Evolutionary conservation across 2,113 vertebrate genomes (phyloP).

Genomic region (Chiloscyllium plagiosum): DNA sequence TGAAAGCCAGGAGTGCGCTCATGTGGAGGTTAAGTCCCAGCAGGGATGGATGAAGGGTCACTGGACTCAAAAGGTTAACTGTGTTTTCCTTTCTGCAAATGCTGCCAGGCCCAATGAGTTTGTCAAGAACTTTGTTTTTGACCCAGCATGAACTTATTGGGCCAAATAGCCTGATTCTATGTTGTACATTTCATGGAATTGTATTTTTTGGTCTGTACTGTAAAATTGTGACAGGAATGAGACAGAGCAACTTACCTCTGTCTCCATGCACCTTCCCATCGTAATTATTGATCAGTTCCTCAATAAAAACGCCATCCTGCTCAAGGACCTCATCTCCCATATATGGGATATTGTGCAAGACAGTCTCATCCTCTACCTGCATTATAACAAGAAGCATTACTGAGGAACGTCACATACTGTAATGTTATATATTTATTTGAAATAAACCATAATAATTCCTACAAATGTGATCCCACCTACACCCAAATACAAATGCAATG

Average conservation of each 20-base stretch:
- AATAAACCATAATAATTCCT: not conserved
- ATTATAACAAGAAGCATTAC: conserved; percentile 37
- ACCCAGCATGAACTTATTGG: no score
- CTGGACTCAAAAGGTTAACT: no score
- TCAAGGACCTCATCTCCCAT: conserved; percentile 97
- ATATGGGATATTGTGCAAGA: conserved; percentile 96
- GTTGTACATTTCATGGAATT: not conserved
- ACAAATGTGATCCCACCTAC: not conserved
- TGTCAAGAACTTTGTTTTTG: no score
- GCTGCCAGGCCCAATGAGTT: no score
- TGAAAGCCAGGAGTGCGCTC: no score
- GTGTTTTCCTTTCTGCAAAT: no score
- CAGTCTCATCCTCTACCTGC: conserved; percentile 95
- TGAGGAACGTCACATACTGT: not conserved
- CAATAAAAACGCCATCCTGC: conserved; percentile 94
- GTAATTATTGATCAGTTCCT: conserved; percentile 96
- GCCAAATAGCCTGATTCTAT: no score
- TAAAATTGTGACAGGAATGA: not conserved
- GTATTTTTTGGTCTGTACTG: not conserved
- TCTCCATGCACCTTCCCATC: conserved; percentile 93
- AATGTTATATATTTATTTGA: not conserved
- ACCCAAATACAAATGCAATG: not conserved
- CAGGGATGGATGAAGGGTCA: no score
- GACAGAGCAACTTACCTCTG: conserved; percentile 68
- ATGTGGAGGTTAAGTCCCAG: no score